phyloP scores from a whole-genome alignment of 2,113 vertebrate species.

The mouse (Mus musculus) region GRCm39 chr9:46611501-46612000 shows the following conservation, averaged over 20 bases:
- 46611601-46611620: background rate
- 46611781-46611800: background rate
- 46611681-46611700: background rate
- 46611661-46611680: constrained; percentile 23
- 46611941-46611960: background rate
- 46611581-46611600: constrained; percentile 39
- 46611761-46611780: background rate
- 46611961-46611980: constrained; percentile 16
- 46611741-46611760: too few relatives aligned
- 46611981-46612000: background rate
- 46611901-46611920: background rate
- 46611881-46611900: constrained; percentile 5
- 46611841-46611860: background rate
- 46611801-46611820: constrained; percentile 10
- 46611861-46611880: background rate
- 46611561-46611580: constrained; percentile 50
- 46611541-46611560: constrained; percentile 21
- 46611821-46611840: constrained; percentile 15
- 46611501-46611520: constrained; percentile 62
- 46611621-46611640: constrained; percentile 18
- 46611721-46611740: background rate
- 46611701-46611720: background rate
- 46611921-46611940: background rate
- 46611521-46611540: constrained; percentile 51
- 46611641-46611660: background rate